A percentile compares a stretch with the other conserved stretches of the same genome.
These are phyloP conservation scores for Sapayoa aenigma DNA, from an alignment of 2,113 vertebrate species.

Conservation along the genomic window DNA sequence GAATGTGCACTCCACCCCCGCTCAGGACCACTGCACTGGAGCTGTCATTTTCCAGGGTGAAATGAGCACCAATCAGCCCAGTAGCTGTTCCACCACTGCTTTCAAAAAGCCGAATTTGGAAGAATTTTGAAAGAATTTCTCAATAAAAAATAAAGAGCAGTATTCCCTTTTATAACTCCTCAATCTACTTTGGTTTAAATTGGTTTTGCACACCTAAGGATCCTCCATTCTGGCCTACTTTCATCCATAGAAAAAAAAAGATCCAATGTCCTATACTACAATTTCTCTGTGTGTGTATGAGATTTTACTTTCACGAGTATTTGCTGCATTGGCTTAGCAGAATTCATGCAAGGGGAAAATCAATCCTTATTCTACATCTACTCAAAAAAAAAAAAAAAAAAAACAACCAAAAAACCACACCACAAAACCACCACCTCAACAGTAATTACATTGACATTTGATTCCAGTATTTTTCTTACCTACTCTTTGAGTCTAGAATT, in stretches of 20 bases:
- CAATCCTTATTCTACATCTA: not conserved
- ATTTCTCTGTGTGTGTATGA: not conserved
- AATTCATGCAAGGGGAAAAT: not conserved
- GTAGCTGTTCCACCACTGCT: not conserved
- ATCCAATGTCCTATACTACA: not conserved
- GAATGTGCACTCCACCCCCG: rapidly evolving
- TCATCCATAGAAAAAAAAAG: not conserved
- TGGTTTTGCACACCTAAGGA: not conserved
- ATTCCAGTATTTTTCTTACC: not conserved
- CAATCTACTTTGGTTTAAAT: not conserved
- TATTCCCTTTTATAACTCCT: not conserved
- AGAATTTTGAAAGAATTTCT: not conserved
- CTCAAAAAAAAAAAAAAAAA: not conserved
- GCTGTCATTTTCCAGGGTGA: not conserved
- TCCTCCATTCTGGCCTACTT: not conserved
- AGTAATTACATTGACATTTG: not conserved
- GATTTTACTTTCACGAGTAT: not conserved
- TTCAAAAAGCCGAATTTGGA: not conserved
- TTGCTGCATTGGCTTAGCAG: not conserved
- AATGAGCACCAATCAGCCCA: not conserved
- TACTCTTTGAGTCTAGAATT: not conserved
- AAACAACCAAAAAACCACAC: not conserved
- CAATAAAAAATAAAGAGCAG: not conserved
- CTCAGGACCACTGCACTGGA: not conserved
- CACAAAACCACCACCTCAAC: rapidly evolving